phyloP scores from a whole-genome alignment of 2,113 vertebrate genomes.

The Noturus placidus region DNA sequence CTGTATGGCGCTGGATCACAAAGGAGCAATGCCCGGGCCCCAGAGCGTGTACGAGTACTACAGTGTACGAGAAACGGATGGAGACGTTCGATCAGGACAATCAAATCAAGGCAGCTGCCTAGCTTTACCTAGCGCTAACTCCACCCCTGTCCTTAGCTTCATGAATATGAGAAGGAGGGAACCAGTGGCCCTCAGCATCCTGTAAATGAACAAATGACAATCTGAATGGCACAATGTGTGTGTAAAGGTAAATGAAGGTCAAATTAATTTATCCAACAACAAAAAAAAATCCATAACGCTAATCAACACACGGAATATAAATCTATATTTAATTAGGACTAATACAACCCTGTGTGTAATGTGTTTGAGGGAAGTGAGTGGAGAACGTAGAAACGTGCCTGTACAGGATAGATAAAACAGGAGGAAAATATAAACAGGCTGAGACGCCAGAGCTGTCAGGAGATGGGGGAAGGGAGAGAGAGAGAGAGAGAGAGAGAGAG shows the following conservation, averaged over 20 bases:
- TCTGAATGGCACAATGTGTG: neutral
- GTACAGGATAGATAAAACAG: slow-evolving; percentile 26
- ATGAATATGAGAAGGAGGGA: neutral
- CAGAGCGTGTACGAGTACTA: too few relatives aligned
- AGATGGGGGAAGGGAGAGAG: neutral
- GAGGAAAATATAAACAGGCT: neutral
- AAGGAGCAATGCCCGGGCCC: too few relatives aligned
- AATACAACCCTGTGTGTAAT: neutral
- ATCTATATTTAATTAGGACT: neutral
- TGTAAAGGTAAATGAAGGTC: neutral
- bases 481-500: neutral
- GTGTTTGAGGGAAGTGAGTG: neutral
- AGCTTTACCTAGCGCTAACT: too few relatives aligned
- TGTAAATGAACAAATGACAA: neutral
- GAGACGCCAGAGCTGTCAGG: neutral
- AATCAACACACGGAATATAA: neutral
- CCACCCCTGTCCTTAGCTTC: neutral
- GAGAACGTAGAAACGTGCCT: neutral
- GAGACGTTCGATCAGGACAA: too few relatives aligned
- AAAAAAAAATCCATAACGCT: too few relatives aligned
- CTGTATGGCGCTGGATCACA: too few relatives aligned
- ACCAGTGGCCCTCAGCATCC: neutral
- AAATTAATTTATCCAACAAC: neutral
- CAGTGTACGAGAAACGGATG: too few relatives aligned
- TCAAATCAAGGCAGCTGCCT: too few relatives aligned